Conservation (phyloP, 2,888 invertebrate species). For the Limnephilus rhombicus region DNA sequence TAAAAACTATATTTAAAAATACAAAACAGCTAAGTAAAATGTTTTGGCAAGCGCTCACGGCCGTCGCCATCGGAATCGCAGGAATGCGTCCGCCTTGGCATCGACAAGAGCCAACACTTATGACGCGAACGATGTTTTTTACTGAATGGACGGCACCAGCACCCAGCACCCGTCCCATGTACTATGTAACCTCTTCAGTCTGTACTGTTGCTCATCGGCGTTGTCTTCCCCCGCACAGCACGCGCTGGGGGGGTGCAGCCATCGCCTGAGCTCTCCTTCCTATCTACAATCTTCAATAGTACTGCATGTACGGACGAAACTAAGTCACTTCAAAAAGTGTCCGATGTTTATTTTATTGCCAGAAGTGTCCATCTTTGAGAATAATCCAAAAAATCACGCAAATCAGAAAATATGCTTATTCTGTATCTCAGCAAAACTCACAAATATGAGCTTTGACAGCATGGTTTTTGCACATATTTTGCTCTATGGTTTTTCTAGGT, state of each 20-base stretch:
- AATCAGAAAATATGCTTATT: too few species aligned
- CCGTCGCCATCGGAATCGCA: conserved; percentile 43
- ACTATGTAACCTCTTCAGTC: background rate
- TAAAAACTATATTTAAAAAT: conserved; percentile 57
- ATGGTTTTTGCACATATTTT: too few species aligned
- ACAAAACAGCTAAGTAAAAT: conserved; percentile 52
- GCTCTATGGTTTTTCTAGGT: too few species aligned
- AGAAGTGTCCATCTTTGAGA: too few species aligned
- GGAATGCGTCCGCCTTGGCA: conserved; percentile 45
- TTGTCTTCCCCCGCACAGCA: background rate
- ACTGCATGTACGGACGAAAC: too few species aligned
- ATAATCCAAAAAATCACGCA: too few species aligned
- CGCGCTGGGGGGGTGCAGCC: background rate
- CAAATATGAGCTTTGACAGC: too few species aligned
- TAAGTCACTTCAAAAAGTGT: too few species aligned
- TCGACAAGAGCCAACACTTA: conserved; percentile 17
- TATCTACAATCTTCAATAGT: too few species aligned
- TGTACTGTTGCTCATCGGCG: background rate
- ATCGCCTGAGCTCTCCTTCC: background rate
- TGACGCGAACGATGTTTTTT: conserved; percentile 34
- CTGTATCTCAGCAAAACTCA: too few species aligned
- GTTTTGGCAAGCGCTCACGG: conserved; percentile 55
- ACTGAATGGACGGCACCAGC: conserved; percentile 28
- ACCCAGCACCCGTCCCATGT: background rate
- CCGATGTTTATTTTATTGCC: too few species aligned